A percentile compares a stretch with the other conserved stretches of the same genome.
Evolutionary conservation across 2,113 vertebrate species (phyloP).

Genomic region (Psephotus haematonotus): DNA sequence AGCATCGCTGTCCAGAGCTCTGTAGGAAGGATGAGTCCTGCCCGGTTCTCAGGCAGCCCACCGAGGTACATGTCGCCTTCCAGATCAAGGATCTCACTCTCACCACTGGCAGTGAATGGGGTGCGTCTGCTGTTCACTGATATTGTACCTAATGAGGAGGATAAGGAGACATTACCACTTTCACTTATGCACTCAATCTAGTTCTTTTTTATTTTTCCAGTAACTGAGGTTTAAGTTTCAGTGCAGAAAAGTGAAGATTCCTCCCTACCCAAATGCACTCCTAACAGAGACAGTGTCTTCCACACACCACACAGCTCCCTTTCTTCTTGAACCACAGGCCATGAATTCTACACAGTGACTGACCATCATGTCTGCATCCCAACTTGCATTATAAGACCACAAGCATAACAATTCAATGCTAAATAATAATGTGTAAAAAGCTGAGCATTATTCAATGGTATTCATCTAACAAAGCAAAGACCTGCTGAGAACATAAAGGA

Average conservation of each 20-base stretch:
- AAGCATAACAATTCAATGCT: background rate
- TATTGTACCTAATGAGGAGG: conserved; percentile 85
- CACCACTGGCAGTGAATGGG: conserved; percentile 92
- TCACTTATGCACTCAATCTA: background rate
- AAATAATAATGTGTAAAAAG: background rate
- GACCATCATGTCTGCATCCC: background rate
- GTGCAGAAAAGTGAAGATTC: background rate
- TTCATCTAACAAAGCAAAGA: conserved; percentile 30
- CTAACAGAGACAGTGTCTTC: background rate
- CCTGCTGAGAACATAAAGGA: background rate
- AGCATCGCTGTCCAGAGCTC: conserved; percentile 98
- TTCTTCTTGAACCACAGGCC: background rate
- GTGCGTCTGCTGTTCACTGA: conserved; percentile 95
- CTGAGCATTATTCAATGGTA: background rate
- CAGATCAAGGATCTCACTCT: conserved; percentile 95
- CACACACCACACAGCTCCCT: background rate
- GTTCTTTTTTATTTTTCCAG: background rate
- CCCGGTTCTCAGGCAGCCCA: conserved; percentile 89
- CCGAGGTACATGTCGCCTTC: conserved; percentile 97
- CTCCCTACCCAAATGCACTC: background rate
- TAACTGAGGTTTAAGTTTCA: background rate
- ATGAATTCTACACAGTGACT: background rate
- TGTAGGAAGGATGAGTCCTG: conserved; percentile 89
- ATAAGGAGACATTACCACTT: background rate
- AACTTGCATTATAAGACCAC: background rate